Evolutionary conservation across 2,113 vertebrate species (phyloP).

Genomic region (Irena cyanogastra): DNA sequence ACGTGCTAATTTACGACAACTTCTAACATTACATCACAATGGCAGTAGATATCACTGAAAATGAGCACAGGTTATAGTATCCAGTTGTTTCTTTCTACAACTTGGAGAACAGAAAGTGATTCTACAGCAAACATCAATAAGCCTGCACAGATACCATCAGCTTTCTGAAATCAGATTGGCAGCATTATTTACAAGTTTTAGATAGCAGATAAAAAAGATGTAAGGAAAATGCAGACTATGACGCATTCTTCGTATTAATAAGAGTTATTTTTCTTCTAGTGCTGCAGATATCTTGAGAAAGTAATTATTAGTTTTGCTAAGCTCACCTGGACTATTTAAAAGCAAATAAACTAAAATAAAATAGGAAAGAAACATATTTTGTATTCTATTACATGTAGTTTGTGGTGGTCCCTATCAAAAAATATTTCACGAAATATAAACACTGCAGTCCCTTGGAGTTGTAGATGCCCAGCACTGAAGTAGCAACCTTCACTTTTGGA

Average conservation of each 20-base stretch:
- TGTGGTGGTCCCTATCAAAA: not conserved
- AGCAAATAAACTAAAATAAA: not conserved
- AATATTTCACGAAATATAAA: not conserved
- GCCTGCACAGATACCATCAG: constrained; percentile 12
- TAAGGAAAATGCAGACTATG: constrained; percentile 28
- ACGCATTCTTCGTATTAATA: not conserved
- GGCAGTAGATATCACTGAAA: not conserved
- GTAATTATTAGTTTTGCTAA: not conserved
- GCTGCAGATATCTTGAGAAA: not conserved
- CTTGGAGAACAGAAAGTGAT: not conserved
- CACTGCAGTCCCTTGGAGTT: not conserved
- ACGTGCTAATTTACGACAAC: constrained; percentile 27
- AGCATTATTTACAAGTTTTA: constrained; percentile 27
- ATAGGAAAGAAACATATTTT: not conserved
- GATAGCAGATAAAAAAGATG: constrained; percentile 35
- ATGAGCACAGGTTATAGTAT: not conserved
- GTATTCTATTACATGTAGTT: not conserved
- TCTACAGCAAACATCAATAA: constrained; percentile 17
- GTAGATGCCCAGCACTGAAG: not conserved
- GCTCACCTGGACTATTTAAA: not conserved
- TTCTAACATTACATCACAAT: constrained; percentile 13
- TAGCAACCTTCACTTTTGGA: not conserved
- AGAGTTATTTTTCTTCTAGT: constrained; percentile 19
- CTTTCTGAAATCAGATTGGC: constrained; percentile 33
- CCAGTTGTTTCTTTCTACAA: not conserved